phyloP scores from a whole-genome alignment of 2,888 invertebrate genomes.

The Cetonia aurata region DNA sequence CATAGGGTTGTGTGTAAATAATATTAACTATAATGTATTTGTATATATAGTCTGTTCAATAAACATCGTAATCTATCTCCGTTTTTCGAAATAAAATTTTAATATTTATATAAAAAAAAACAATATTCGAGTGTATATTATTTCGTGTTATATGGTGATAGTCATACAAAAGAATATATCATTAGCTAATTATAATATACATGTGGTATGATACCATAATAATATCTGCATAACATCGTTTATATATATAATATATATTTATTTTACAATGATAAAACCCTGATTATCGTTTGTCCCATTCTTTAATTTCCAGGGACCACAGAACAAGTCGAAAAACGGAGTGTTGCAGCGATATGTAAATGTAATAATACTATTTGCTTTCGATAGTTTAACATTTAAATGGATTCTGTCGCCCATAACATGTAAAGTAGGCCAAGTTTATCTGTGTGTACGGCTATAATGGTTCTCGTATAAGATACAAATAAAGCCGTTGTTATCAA shows the following conservation, averaged over 20 bases:
- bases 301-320: not conserved
- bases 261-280: slow-evolving; percentile 27
- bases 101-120: not conserved
- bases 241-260: not conserved
- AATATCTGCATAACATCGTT: not conserved
- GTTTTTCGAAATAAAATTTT: slow-evolving; percentile 21
- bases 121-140: not conserved
- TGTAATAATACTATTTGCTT: slow-evolving; percentile 10
- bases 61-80: slow-evolving; percentile 17
- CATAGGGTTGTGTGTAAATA: slow-evolving; percentile 15
- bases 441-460: too few species aligned
- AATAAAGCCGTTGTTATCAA: too few species aligned
- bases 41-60: slow-evolving; percentile 8
- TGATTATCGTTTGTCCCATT: slow-evolving; percentile 14
- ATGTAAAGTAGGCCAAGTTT: too few species aligned
- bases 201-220: not conserved
- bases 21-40: slow-evolving; percentile 1
- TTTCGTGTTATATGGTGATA: too few species aligned
- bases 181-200: too few species aligned
- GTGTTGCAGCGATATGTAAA: slow-evolving; percentile 21
- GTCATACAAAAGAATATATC: not conserved
- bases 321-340: slow-evolving; percentile 28
- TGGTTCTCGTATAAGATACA: too few species aligned
- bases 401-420: not conserved
- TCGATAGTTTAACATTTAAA: slow-evolving; percentile 9